Percentiles rank a stretch among this genome's conserved stretches.
Conservation (phyloP, 2,797 vertebrate genomes). For the Argya squamiceps region DNA sequence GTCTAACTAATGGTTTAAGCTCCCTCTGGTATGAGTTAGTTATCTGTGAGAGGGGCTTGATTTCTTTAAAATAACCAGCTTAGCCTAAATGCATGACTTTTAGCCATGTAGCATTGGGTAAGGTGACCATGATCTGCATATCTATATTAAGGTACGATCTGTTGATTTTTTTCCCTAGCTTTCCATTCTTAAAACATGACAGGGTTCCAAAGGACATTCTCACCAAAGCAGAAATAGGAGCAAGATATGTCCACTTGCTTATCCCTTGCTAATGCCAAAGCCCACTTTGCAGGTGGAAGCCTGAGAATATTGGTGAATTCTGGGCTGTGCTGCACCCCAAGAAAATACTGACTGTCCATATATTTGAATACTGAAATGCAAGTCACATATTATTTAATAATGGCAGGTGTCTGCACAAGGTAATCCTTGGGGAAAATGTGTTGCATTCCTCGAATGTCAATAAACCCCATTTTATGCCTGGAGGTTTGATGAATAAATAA, state of each 20-base stretch:
- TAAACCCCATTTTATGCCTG: not conserved
- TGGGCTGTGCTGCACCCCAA: not conserved
- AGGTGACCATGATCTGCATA: not conserved
- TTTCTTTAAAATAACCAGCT: not conserved
- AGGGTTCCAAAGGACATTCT: not conserved
- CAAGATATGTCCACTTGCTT: accelerated
- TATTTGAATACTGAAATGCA: not conserved
- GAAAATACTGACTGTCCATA: not conserved
- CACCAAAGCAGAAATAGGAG: not conserved
- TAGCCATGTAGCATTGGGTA: not conserved
- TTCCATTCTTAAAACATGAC: not conserved
- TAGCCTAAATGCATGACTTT: not conserved
- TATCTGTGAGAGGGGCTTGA: not conserved
- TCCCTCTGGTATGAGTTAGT: not conserved
- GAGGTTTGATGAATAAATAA: not conserved
- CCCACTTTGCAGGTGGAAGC: not conserved
- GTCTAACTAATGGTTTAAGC: not conserved
- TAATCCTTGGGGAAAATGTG: not conserved
- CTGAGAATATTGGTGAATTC: not conserved
- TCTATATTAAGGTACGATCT: not conserved
- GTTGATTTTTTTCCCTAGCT: not conserved
- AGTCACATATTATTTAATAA: not conserved
- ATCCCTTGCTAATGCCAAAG: not conserved
- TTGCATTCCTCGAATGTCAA: not conserved
- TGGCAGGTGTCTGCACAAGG: not conserved